These are phyloP conservation scores for Parnassius mnemosyne DNA, from an alignment of 2,888 invertebrate genomes.

Conservation along the genomic window DNA sequence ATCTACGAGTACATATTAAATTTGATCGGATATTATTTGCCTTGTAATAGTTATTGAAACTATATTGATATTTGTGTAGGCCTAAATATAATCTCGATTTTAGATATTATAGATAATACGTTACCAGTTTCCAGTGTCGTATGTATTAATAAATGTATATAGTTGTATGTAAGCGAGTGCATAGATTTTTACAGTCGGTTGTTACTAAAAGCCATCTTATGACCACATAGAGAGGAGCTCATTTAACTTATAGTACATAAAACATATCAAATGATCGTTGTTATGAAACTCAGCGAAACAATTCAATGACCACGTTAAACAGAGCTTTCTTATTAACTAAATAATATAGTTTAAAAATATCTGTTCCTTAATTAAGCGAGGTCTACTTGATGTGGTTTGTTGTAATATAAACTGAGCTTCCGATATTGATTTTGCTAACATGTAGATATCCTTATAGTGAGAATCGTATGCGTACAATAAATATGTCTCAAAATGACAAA, in stretches of 20 bases:
- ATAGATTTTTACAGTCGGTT: constrained; percentile 51
- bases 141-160: constrained; percentile 49
- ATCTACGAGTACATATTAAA: constrained; percentile 7
- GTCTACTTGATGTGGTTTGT: constrained; percentile 33
- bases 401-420: constrained; percentile 56
- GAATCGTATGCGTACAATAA: constrained; percentile 54
- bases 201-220: constrained; percentile 59
- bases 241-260: constrained; percentile 73
- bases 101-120: constrained; percentile 47
- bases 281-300: constrained; percentile 36
- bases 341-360: constrained; percentile 25
- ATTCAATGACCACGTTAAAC: constrained; percentile 41
- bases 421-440: constrained; percentile 67
- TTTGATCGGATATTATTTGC: constrained; percentile 13
- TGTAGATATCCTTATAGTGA: constrained; percentile 33
- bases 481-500: constrained; percentile 64
- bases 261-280: constrained; percentile 72
- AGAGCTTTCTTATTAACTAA: constrained; percentile 30
- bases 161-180: constrained; percentile 44
- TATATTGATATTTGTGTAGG: constrained; percentile 46
- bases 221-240: constrained; percentile 50
- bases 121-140: constrained; percentile 69
- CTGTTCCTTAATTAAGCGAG: constrained; percentile 19
- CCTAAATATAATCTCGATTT: constrained; percentile 65
- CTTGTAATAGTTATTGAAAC: constrained; percentile 20